phyloP scores from a whole-genome alignment of 2,888 invertebrate species.

The Chrysolina haemoptera region DNA sequence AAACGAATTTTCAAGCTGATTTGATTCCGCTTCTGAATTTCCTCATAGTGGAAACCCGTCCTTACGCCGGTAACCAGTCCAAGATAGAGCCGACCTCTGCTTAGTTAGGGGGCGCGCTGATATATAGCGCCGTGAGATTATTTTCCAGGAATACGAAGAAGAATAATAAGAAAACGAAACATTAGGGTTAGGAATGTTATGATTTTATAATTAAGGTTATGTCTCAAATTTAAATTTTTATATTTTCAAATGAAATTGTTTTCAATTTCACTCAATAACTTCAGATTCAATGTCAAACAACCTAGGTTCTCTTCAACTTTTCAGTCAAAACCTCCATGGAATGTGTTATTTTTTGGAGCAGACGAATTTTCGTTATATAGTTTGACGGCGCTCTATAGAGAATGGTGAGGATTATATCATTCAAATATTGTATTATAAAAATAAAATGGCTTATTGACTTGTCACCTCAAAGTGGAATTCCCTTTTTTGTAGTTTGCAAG shows the following conservation, averaged over 20 bases:
- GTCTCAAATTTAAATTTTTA: background rate
- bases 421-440: constrained; percentile 4
- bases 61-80: no score
- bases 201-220: background rate
- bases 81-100: no score
- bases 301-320: background rate
- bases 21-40: no score
- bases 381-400: constrained; percentile 77
- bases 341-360: constrained; percentile 88
- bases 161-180: no score
- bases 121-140: no score
- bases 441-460: background rate
- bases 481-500: constrained; percentile 71
- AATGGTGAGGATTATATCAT: constrained; percentile 73
- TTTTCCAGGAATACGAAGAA: no score
- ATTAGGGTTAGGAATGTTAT: background rate
- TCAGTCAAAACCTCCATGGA: constrained; percentile 69
- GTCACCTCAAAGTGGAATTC: background rate
- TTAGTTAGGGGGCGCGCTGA: no score
- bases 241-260: constrained; percentile 1
- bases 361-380: constrained; percentile 87
- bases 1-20: no score
- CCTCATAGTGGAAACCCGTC: no score
- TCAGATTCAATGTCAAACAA: background rate
- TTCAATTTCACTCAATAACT: background rate